These are phyloP conservation scores for Amblyteles armatorius DNA, from an alignment of 2,888 invertebrate species.

Conservation along the genomic window DNA sequence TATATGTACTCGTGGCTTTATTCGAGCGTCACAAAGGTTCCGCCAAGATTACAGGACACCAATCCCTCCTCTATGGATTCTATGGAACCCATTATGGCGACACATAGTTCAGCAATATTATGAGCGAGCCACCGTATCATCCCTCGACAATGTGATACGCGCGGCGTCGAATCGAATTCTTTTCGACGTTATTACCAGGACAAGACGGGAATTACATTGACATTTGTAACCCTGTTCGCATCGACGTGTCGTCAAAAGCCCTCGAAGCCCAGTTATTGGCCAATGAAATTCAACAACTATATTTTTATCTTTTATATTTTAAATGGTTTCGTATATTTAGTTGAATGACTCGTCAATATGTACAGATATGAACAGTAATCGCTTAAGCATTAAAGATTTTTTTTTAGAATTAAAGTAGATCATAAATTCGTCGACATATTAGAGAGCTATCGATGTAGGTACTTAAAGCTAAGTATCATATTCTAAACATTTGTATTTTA, in stretches of 20 bases:
- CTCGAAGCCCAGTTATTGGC: not conserved
- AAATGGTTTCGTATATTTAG: slow-evolving; percentile 75
- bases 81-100: slow-evolving; percentile 78
- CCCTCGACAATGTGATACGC: slow-evolving; percentile 78
- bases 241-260: not conserved
- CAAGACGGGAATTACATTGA: slow-evolving; percentile 29
- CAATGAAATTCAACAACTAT: not conserved
- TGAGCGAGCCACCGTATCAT: slow-evolving; percentile 76
- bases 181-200: slow-evolving; percentile 50
- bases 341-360: slow-evolving; percentile 71
- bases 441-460: slow-evolving; percentile 34
- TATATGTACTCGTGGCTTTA: slow-evolving; percentile 76
- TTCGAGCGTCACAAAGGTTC: slow-evolving; percentile 80
- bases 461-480: slow-evolving; percentile 16
- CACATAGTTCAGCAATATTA: slow-evolving; percentile 76
- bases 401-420: slow-evolving; percentile 29
- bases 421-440: slow-evolving; percentile 44
- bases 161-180: slow-evolving; percentile 68
- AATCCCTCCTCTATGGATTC: slow-evolving; percentile 81
- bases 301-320: slow-evolving; percentile 50
- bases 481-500: slow-evolving; percentile 72
- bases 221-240: not conserved
- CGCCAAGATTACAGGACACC: slow-evolving; percentile 82
- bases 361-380: slow-evolving; percentile 69
- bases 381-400: slow-evolving; percentile 50